Evolutionary conservation across 2,797 vertebrate genomes (phyloP).

Genomic region (Ispidina lecontei): DNA sequence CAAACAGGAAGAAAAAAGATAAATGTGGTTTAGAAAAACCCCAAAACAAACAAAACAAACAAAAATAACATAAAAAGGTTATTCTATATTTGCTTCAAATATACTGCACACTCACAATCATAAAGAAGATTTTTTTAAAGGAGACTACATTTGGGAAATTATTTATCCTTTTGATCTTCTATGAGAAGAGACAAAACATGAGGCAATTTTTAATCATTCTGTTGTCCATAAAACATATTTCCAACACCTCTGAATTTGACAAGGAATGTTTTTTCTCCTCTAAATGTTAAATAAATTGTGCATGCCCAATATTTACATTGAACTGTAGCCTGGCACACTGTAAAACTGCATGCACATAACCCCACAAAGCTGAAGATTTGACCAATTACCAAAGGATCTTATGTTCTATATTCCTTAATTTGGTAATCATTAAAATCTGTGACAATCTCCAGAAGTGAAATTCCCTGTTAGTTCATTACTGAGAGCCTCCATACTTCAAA

Average conservation of each 20-base stretch:
- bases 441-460: not conserved
- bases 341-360: not conserved
- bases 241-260: not conserved
- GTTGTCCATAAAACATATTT: not conserved
- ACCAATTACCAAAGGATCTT: not conserved
- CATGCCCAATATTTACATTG: not conserved
- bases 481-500: not conserved
- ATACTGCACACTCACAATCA: not conserved
- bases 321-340: not conserved
- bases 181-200: not conserved
- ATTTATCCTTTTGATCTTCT: rapidly evolving
- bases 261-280: not conserved
- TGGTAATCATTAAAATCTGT: not conserved
- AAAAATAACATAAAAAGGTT: not conserved
- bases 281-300: not conserved
- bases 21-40: too few relatives aligned
- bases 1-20: not conserved
- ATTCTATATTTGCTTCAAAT: not conserved
- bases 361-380: not conserved
- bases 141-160: not conserved
- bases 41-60: not conserved
- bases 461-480: not conserved
- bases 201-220: not conserved
- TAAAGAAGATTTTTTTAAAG: not conserved
- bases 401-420: not conserved